A percentile compares a stretch with the other conserved stretches of the same genome.
These are phyloP conservation scores for Phalloptychus januarius DNA, from an alignment of 2,797 vertebrate genomes.

Conservation along the genomic window DNA sequence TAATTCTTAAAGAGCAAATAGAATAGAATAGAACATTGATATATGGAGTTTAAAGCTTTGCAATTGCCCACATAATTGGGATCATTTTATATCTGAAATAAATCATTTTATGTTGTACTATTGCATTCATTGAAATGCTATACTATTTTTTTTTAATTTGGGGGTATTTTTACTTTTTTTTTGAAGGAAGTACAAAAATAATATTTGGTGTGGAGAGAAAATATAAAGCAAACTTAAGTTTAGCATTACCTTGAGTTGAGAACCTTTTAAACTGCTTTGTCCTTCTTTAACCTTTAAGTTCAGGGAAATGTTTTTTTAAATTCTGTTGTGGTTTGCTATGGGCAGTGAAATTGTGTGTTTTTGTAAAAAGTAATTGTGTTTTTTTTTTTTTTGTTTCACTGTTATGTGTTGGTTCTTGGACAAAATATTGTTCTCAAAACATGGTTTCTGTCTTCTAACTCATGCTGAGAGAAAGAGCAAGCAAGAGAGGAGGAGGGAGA, in stretches of 20 bases:
- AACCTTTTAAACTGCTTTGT: background rate
- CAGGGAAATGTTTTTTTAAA: background rate
- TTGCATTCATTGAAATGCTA: background rate
- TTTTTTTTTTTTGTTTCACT: background rate
- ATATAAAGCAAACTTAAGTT: background rate
- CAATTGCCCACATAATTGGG: background rate
- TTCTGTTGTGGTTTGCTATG: background rate
- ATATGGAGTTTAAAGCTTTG: background rate
- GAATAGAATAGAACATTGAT: background rate
- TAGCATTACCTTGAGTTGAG: background rate
- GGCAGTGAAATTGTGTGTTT: background rate
- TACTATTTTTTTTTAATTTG: background rate
- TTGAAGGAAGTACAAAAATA: background rate
- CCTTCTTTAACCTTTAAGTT: background rate
- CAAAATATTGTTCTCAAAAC: slow-evolving; percentile 1
- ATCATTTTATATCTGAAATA: background rate
- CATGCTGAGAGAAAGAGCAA: background rate
- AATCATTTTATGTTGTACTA: background rate
- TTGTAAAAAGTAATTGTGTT: background rate
- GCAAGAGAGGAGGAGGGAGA: background rate
- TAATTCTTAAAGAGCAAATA: background rate
- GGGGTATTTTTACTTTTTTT: background rate
- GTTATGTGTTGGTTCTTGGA: background rate
- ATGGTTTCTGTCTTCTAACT: background rate
- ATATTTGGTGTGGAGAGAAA: background rate